These are phyloP conservation scores for Eospalax fontanierii DNA, from an alignment of 2,797 vertebrate species.

Conservation along the genomic window DNA sequence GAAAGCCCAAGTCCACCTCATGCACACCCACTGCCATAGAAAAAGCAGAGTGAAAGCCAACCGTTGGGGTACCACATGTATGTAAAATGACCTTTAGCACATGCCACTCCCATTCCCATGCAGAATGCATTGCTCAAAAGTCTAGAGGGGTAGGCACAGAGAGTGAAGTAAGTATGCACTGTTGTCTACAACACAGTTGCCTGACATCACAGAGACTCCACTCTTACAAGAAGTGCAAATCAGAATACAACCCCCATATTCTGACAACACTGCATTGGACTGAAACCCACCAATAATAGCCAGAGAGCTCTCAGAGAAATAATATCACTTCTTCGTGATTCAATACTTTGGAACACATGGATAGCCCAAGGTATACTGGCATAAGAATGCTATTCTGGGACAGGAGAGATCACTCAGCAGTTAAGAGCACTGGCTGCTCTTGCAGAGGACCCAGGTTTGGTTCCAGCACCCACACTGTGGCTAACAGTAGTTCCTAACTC, in stretches of 20 bases:
- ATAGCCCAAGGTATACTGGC: neutral
- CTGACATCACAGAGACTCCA: neutral
- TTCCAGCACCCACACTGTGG: no score
- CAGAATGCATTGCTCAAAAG: neutral
- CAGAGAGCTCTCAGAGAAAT: neutral
- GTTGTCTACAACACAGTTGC: neutral
- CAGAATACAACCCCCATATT: neutral
- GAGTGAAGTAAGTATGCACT: neutral
- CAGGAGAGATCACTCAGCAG: no score
- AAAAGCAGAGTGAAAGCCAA: neutral
- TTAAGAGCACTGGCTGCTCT: no score
- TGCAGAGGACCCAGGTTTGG: no score
- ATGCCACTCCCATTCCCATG: fast-evolving
- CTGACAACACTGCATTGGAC: neutral
- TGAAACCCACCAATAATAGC: neutral
- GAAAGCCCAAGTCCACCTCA: neutral
- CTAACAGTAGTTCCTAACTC: no score
- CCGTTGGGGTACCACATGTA: no score
- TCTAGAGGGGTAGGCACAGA: neutral
- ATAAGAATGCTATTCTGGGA: neutral
- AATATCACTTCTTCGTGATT: neutral
- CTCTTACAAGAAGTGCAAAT: neutral
- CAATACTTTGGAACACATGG: neutral
- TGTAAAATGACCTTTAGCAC: neutral
- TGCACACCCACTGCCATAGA: neutral